phyloP scores from a whole-genome alignment of 2,113 vertebrate genomes.

The Pandion haliaetus region DNA sequence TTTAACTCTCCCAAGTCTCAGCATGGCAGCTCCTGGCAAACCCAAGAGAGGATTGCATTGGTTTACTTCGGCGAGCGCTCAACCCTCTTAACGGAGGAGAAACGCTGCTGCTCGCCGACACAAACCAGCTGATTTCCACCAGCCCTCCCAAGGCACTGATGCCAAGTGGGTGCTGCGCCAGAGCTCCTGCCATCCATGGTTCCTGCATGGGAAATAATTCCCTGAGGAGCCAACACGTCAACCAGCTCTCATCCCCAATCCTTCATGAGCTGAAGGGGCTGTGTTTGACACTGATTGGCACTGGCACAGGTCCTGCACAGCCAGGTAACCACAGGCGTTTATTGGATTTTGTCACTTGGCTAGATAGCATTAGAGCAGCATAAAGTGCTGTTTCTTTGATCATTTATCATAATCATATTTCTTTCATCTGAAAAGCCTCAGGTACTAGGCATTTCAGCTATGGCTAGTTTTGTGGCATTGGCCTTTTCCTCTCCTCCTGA shows the following conservation, averaged over 20 bases:
- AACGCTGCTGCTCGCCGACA: accelerated
- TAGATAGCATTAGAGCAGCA: background rate
- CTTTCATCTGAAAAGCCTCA: background rate
- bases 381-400: background rate
- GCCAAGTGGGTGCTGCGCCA: background rate
- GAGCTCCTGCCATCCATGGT: accelerated
- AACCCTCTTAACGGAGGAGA: background rate
- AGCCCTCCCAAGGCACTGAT: accelerated
- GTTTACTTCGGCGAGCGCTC: background rate
- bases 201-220: background rate
- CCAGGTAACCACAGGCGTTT: background rate
- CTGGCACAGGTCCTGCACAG: background rate
- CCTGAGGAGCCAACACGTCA: background rate
- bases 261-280: background rate
- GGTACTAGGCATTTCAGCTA: background rate
- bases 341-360: background rate
- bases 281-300: background rate
- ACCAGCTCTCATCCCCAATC: background rate
- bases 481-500: background rate
- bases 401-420: background rate
- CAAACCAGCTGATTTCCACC: background rate
- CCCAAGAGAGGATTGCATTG: background rate
- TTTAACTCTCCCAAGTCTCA: background rate
- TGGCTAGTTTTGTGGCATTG: background rate
- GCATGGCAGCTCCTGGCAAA: background rate